Evolutionary conservation across 1,140 invertebrate species (phyloP), one percentile per base, ranked within the genome.

Genomic region (Macrobrachium rosenbergii): DNA sequence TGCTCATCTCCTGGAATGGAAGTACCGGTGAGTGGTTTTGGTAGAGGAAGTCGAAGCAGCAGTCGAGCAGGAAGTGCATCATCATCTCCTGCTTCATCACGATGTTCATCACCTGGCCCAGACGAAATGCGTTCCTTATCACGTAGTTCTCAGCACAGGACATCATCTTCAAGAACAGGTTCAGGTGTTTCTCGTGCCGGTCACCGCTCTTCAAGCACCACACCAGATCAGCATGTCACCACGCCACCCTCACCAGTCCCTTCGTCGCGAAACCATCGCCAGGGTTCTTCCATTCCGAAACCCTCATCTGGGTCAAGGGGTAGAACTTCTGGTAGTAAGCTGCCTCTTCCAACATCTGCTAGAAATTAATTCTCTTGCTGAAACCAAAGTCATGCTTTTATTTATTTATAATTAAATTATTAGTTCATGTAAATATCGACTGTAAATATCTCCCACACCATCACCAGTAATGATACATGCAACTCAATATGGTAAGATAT

Each of bases 1-100:
- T 88, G 86, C 67, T 83, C 80, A 23, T 88, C 86, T 43, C 86
- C 86, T 23, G 86, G 86, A 14, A 28, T 88, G 17, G 86, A 88
- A 59, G 73, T 69, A 10, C 86, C 86, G 0, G 64, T 76, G 8
- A 75, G 62, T 59, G 63, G 80, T 62, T 87, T 87, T 75, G 64
- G 86, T 14, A 75, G 69, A 69, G 86, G 86, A 67, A 88, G 79
- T 19, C 86, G 86, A 58, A 77, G 80, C n/a, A 73, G 75, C 28
- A 86, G 83, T 43, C 76, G 77, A 37, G 64, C 60, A 19, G 78
- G 83, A 23, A 88, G 86, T 77, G 81, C 86, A n/a, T 75, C 79
- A 23, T 88, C 86, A 0, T 88, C 86, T 43, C 86, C 86, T 58
- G 86, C 81, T 21, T 69, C 86, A 17, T 88, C 86, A 16, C 80